These are phyloP conservation scores for Calliphora vomitoria DNA, from an alignment of 2,888 invertebrate species.

Conservation along the genomic window DNA sequence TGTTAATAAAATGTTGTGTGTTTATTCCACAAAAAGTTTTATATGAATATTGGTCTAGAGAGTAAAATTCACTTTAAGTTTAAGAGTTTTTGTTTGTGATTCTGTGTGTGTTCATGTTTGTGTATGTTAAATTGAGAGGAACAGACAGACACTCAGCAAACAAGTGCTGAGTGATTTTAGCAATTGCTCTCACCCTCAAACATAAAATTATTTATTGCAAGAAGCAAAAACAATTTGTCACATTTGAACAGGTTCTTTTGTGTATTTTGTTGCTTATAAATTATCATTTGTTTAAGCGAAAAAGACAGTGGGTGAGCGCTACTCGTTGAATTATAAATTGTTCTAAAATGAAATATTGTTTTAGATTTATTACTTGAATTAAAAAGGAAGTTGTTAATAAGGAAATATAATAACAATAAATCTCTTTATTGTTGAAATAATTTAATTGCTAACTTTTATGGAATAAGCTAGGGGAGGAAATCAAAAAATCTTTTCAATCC, in stretches of 20 bases:
- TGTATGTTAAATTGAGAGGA: not conserved
- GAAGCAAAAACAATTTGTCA: conserved; percentile 35
- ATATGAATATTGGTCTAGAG: not conserved
- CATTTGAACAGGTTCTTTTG: conserved; percentile 6
- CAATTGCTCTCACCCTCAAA: not conserved
- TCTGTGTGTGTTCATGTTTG: not conserved
- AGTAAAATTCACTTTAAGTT: not conserved
- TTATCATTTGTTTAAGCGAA: not conserved
- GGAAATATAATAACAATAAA: no score
- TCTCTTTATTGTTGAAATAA: no score
- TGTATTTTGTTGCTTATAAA: not conserved
- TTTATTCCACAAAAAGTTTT: conserved; percentile 22
- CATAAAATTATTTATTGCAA: conserved; percentile 24
- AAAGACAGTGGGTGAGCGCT: not conserved
- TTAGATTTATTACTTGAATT: no score
- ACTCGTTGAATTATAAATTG: not conserved
- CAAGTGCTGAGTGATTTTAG: conserved; percentile 15
- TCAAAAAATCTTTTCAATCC: no score
- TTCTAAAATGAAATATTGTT: no score
- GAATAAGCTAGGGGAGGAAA: no score
- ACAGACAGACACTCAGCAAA: not conserved
- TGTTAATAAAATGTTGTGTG: conserved; percentile 44
- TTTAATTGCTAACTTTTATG: no score
- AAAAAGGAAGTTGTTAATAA: no score
- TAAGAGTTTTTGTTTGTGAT: not conserved